Evolutionary conservation across 2,113 vertebrate genomes (phyloP).

Genomic region (Neodon shergylaensis): DNA sequence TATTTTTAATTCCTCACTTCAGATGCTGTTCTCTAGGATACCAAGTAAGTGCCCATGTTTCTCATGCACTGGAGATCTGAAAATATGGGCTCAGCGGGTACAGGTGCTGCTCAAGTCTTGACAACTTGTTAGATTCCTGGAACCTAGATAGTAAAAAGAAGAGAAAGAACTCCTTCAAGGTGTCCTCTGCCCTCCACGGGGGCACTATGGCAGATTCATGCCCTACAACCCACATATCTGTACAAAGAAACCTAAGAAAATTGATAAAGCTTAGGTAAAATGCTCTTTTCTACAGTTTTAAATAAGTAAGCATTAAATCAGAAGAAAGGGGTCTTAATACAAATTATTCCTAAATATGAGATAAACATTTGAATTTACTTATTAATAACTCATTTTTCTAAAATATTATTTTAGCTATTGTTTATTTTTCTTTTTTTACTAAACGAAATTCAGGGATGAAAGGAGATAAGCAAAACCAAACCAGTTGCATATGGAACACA

Average conservation of each 20-base stretch:
- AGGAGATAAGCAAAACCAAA: neutral
- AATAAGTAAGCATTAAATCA: neutral
- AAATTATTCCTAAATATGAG: constrained; percentile 46
- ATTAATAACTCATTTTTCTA: constrained; percentile 12
- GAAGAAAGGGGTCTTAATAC: neutral
- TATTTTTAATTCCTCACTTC: neutral
- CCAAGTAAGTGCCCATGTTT: neutral
- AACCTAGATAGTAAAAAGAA: neutral
- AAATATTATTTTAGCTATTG: neutral
- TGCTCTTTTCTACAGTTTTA: neutral
- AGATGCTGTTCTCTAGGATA: neutral
- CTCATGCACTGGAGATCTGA: neutral
- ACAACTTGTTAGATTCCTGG: neutral
- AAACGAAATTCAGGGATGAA: neutral
- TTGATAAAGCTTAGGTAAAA: neutral
- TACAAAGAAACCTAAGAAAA: neutral
- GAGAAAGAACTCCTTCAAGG: neutral
- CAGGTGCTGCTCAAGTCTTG: neutral
- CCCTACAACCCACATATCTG: neutral
- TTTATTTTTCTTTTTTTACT: neutral
- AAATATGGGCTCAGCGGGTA: neutral
- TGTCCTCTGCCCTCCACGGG: neutral
- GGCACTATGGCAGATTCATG: too few species aligned
- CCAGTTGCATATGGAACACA: neutral
- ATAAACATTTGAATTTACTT: constrained; percentile 9